Evolutionary conservation across 1,140 invertebrate genomes (phyloP).

Genomic region (Drosophila persimilis): DNA sequence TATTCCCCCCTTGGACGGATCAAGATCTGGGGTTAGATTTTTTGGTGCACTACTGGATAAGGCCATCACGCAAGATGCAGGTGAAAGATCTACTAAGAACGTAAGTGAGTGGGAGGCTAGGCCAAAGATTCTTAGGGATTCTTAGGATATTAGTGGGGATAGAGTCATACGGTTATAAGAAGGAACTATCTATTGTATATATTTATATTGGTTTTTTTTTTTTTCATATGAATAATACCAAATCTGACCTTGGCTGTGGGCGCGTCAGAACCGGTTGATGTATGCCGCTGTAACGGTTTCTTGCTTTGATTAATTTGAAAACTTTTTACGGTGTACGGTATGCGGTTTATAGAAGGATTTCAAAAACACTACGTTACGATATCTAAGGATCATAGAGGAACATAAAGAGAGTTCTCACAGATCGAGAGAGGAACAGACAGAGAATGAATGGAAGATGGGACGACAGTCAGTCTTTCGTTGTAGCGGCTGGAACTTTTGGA

Average conservation of each 20-base stretch:
- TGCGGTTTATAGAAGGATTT: slow-evolving; percentile 1
- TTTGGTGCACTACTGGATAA: slow-evolving; percentile 7
- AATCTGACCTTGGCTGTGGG: slow-evolving; percentile 81
- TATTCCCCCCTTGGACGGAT: slow-evolving; percentile 1
- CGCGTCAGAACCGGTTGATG: slow-evolving; percentile 75
- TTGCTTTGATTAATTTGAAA: slow-evolving; percentile 55
- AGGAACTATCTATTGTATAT: slow-evolving; percentile 7
- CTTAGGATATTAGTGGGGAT: neutral
- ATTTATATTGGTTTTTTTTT: neutral
- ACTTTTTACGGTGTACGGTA: neutral
- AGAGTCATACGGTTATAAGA: slow-evolving; percentile 6
- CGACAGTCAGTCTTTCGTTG: neutral
- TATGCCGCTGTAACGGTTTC: slow-evolving; percentile 77
- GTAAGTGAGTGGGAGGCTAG: too few relatives aligned
- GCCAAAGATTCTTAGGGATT: too few relatives aligned
- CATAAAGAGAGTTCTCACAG: slow-evolving; percentile 7
- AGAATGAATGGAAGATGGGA: neutral
- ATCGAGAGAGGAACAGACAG: neutral
- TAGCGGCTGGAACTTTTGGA: slow-evolving; percentile 1
- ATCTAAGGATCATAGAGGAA: slow-evolving; percentile 3
- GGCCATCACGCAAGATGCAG: neutral
- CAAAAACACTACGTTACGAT: neutral
- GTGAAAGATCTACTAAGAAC: neutral
- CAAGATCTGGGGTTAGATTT: slow-evolving; percentile 6
- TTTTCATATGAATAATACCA: slow-evolving; percentile 41